Base-by-base conservation (phyloP, 2,888 invertebrate species). In the Unio pictorum region DNA sequence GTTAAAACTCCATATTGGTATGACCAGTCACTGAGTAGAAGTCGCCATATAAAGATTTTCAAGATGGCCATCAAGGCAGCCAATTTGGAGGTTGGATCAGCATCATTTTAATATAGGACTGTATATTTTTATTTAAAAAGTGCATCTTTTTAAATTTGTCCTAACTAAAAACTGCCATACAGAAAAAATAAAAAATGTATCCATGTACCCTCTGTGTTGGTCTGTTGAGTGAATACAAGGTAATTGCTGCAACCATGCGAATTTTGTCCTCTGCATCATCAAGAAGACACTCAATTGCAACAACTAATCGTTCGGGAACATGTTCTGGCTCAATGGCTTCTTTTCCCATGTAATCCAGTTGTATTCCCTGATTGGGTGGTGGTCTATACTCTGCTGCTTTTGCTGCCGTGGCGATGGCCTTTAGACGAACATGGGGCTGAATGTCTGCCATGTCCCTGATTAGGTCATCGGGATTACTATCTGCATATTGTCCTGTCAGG, bases 391-490 rank as follows among this genome's bases (percentile, higher is more conserved):
- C 86, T 17, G 86, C 84, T 20, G 88, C 89, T 67, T 87, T 84
- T n/a, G 86, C 87, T 59, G 87, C 83, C 3, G 88, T 89, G 7
- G 87, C 85, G 56, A 89, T 86, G 58, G 89, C 88, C 69, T 87
- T 86, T 7, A 89, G 82, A 30, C 89, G 76, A 54, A 89, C 87
- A 79, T 89, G 88, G 23, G 88, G 77, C 71, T 90, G 89, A 26
- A 89, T 85, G 76, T 88, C 88, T 7, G 88, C 87, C 89, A 90
- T 90, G 78, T 90, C 89, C 57, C 78, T 76, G 34, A 90, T 85
- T 61, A 90, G 82, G 68, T 90, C 89, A 30, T 89, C 88, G 0
- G 86, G 83, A 6, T 83, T 87, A 66, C 88, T 86, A 76, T 89
- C 88, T 17, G 81, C 84, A 76, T 84, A 89, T 76, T 87, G 86